Conservation (phyloP, 2,113 vertebrate genomes). For the Lycaon pictus region DNA sequence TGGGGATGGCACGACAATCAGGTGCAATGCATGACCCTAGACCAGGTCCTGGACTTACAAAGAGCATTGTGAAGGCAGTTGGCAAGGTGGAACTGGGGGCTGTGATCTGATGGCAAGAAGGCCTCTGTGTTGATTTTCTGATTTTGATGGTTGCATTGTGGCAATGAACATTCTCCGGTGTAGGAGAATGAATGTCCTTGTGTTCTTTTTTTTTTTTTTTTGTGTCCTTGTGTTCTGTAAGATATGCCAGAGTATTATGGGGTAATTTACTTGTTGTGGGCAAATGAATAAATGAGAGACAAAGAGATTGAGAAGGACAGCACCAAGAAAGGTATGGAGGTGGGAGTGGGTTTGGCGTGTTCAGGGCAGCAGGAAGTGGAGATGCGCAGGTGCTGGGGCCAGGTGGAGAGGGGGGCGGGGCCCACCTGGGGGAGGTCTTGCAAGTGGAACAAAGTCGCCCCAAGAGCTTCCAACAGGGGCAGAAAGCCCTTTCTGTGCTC, state of each 20-base stretch:
- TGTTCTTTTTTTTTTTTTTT: not conserved
- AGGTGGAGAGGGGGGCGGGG: not conserved
- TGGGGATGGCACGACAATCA: not conserved
- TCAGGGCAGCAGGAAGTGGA: not conserved
- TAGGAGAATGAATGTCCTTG: not conserved
- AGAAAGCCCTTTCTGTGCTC: too few species aligned
- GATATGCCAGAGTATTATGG: not conserved
- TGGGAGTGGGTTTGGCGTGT: not conserved
- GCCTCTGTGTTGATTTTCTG: not conserved
- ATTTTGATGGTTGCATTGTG: not conserved
- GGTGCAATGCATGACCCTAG: not conserved
- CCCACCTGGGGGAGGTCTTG: not conserved
- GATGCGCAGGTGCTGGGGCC: not conserved
- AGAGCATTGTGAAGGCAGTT: not conserved
- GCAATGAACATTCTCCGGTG: too few species aligned
- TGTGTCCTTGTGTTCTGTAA: not conserved
- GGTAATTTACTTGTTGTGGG: not conserved
- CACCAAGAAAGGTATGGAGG: not conserved
- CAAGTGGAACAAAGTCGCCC: not conserved
- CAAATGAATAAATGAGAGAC: not conserved
- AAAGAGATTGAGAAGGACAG: not conserved
- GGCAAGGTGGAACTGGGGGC: not conserved
- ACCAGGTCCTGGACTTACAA: not conserved
- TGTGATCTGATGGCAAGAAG: accelerated
- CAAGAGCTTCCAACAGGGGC: not conserved